These are phyloP conservation scores for Aurelia coerulea DNA, from an alignment of 30 jellyfish, hydroid and myxozoan species.

Conservation along the genomic window DNA sequence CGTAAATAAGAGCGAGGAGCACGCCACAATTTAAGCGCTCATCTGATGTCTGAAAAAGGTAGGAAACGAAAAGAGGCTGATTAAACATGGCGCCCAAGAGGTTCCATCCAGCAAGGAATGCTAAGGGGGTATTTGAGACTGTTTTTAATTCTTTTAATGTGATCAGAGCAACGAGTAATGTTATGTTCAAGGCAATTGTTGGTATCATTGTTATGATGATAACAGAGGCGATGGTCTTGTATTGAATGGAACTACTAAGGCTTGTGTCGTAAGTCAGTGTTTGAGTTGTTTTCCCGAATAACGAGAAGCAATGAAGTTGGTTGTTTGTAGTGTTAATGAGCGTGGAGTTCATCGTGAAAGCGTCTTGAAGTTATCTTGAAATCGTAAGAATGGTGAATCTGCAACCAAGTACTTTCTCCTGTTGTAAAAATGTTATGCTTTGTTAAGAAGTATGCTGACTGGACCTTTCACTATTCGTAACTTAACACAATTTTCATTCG, in stretches of 20 bases:
- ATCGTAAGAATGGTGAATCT: no score
- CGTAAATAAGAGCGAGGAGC: neutral
- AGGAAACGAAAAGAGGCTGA: slow-evolving; percentile 52
- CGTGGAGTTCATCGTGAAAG: no score
- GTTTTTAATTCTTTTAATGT: slow-evolving; percentile 14
- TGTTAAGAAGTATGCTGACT: no score
- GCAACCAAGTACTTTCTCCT: no score
- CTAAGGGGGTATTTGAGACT: slow-evolving; percentile 39
- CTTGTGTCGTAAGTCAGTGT: no score
- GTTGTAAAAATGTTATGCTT: no score
- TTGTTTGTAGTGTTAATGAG: no score
- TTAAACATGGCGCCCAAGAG: slow-evolving; percentile 37
- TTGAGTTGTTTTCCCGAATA: no score
- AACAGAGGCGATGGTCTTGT: slow-evolving; percentile 35
- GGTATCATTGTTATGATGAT: slow-evolving; percentile 11
- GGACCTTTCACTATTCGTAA: no score
- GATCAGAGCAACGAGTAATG: slow-evolving; percentile 30
- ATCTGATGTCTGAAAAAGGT: slow-evolving; percentile 26
- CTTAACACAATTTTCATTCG: no score
- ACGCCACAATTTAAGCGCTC: slow-evolving; percentile 23
- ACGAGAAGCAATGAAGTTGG: no score
- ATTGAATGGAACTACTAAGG: neutral
- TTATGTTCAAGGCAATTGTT: slow-evolving; percentile 27
- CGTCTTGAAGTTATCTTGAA: no score
- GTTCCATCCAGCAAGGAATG: slow-evolving; percentile 62